Base-by-base conservation (phyloP, 2,888 invertebrate species). In the Caenorhabditis uteleia region DNA sequence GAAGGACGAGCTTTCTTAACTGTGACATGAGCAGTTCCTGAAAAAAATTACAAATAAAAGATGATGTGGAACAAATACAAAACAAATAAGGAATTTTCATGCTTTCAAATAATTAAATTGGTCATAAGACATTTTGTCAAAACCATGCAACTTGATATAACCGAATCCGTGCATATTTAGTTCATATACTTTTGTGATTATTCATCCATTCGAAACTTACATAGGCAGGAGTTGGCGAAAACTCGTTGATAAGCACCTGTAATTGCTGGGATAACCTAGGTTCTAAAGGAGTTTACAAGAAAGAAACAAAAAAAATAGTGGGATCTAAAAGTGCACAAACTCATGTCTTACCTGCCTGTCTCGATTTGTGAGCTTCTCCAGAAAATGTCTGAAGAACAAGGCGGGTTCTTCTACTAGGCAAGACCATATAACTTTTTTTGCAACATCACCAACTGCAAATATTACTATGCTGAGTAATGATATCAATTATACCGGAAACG, bases 351-450 rank as follows among this genome's bases (percentile, higher is more conserved):
- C 82, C 70, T 83, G 85, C 75, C 84, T 82, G 29, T 85, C 84
- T 49, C 83, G 83, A 70, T 84, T 80, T 2, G 98, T 98, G 3
- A 99, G 85, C 36, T 95, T 89, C 84, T 99, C 98, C 38, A 98
- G 87, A 42, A 98, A 93, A 83, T 95, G 95, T 14, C 82, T 58
- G 36, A 99, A 87, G 85, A 97, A 98, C 1, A 99, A 85, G 0
- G 95, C 92, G 0, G 95, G 93, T 82, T 99, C 98, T 86, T 98
- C 98, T 0, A 97, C 95, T 40, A 99, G 87, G 83, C 97, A 98
- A 67, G 90, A 90, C 97, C 97, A 97, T 74, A 97, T 93, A 0
- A 95, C 93, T 87, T 95, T 92, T 85, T 93, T 93, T 51, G 97
- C 93, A 1, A 94, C 91, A 87, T 95, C 95, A 83, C 94, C 93